These are phyloP conservation scores for Rotaria macrura DNA, from an alignment of 2,888 invertebrate genomes.

Conservation along the genomic window DNA sequence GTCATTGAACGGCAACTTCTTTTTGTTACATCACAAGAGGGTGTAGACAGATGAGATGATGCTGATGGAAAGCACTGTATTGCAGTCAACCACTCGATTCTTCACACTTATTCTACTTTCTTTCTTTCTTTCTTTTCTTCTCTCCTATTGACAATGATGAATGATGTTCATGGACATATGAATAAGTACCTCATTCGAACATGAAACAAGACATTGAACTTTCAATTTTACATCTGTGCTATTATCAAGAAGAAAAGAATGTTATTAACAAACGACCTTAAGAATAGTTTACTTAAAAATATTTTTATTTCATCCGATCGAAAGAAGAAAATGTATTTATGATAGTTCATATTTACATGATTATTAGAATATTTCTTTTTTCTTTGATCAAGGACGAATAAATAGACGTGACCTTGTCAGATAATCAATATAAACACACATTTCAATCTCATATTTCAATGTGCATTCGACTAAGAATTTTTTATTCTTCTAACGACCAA, in stretches of 20 bases:
- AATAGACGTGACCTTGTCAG: background rate
- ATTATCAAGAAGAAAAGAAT: background rate
- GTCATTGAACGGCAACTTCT: background rate
- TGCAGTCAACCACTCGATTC: background rate
- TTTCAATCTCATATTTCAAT: background rate
- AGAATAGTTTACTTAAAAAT: background rate
- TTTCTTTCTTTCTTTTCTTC: background rate
- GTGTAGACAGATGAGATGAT: slow-evolving; percentile 9
- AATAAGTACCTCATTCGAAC: background rate
- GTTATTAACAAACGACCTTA: background rate
- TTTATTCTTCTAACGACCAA: background rate
- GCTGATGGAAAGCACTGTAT: background rate
- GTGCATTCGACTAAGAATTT: background rate
- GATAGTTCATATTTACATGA: background rate
- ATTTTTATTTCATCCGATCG: background rate
- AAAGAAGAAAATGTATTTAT: background rate
- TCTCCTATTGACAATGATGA: background rate
- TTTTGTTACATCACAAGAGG: background rate
- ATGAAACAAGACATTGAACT: slow-evolving; percentile 4
- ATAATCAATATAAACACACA: background rate
- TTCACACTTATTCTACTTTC: background rate
- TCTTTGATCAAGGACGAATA: background rate
- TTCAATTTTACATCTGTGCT: background rate
- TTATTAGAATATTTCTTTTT: background rate
- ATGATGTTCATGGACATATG: background rate